Percentiles rank a stretch among this genome's conserved stretches.
These are phyloP conservation scores for Nebria salina DNA, from an alignment of 2,888 invertebrate species.

Conservation along the genomic window DNA sequence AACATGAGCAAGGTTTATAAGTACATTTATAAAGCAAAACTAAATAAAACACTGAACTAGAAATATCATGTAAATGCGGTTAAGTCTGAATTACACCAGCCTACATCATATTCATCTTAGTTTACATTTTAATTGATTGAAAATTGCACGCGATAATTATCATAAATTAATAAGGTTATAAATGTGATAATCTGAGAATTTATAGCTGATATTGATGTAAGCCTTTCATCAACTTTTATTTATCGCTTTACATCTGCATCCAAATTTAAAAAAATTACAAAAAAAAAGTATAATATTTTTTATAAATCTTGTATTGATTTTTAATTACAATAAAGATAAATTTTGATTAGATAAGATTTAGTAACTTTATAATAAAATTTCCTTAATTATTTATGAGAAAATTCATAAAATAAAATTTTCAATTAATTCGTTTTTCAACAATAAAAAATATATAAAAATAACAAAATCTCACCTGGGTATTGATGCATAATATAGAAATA, in stretches of 20 bases:
- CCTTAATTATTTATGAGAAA: no score
- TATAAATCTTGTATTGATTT: no score
- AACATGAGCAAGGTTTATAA: constrained; percentile 1
- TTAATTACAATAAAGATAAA: no score
- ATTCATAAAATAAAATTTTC: no score
- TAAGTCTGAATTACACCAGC: constrained; percentile 20
- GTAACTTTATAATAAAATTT: no score
- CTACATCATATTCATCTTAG: constrained; percentile 37
- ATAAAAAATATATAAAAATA: no score
- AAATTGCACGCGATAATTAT: constrained; percentile 26
- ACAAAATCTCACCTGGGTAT: constrained; percentile 71
- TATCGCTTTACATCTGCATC: background rate
- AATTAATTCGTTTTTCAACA: no score
- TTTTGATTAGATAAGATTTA: no score
- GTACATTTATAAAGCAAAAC: constrained; percentile 14
- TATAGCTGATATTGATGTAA: background rate
- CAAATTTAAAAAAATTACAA: background rate
- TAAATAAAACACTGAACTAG: constrained; percentile 31
- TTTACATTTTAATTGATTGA: constrained; percentile 40
- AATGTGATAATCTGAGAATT: background rate
- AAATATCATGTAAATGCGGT: constrained; percentile 33
- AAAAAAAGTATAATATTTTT: no score
- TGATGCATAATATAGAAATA: constrained; percentile 77
- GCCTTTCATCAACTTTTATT: background rate
- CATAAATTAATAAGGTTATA: constrained; percentile 20